Evolutionary conservation across 2,113 vertebrate species (phyloP).

Genomic region (Perognathus longimembris): DNA sequence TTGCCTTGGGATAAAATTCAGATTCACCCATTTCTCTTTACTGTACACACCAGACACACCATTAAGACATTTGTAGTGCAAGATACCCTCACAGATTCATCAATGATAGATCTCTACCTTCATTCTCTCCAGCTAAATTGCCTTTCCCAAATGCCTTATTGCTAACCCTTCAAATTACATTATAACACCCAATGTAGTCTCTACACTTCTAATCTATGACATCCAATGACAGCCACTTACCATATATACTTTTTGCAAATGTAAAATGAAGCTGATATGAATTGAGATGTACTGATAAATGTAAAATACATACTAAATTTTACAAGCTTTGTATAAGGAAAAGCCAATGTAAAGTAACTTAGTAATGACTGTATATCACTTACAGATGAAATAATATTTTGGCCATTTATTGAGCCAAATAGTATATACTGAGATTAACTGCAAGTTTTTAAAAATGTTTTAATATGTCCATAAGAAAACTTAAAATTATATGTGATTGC

Average conservation of each 20-base stretch:
- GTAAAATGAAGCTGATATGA: background rate
- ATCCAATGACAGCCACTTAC: background rate
- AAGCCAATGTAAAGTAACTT: background rate
- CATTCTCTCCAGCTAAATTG: constrained; percentile 1
- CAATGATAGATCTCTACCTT: background rate
- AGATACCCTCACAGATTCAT: constrained; percentile 8
- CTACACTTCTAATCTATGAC: background rate
- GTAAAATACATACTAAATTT: background rate
- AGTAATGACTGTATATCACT: background rate
- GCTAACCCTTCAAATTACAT: constrained; percentile 24
- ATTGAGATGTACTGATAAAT: background rate
- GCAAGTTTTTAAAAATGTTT: background rate
- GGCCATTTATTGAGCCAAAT: background rate
- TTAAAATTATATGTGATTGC: background rate
- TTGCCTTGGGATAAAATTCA: background rate
- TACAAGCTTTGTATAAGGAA: background rate
- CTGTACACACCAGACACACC: background rate
- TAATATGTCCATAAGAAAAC: background rate
- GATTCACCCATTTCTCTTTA: background rate
- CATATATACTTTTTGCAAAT: background rate
- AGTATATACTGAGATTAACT: constrained; percentile 30
- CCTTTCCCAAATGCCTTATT: constrained; percentile 11
- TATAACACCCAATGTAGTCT: background rate
- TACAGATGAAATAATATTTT: constrained; percentile 4
- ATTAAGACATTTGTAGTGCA: background rate